A percentile compares a stretch with the other conserved stretches of the same genome.
phyloP scores from a whole-genome alignment of 2,113 vertebrate genomes.

The Myotis davidii region DNA sequence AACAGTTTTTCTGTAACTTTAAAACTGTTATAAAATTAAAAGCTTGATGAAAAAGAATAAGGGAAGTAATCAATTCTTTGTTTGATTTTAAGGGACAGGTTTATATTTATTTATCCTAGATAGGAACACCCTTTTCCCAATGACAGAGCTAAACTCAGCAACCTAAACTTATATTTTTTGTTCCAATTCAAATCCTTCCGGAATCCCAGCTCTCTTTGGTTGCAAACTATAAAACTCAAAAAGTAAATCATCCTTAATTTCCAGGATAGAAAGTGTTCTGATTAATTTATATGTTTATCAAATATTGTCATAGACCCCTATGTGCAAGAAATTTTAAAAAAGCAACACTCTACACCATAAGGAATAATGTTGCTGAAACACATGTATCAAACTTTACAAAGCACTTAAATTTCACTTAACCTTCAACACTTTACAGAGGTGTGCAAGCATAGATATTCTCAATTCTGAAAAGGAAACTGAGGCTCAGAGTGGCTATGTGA shows the following conservation, averaged over 20 bases:
- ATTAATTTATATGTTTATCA: conserved; percentile 37
- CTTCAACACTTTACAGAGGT: not conserved
- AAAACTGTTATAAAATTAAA: conserved; percentile 44
- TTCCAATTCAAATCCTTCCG: conserved; percentile 7
- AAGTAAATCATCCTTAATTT: conserved; percentile 13
- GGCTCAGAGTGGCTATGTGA: conserved; percentile 5
- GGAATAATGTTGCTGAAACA: conserved; percentile 12
- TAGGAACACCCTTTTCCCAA: not conserved
- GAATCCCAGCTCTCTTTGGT: not conserved
- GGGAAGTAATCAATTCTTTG: not conserved
- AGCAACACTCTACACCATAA: not conserved
- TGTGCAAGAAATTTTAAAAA: conserved; percentile 37
- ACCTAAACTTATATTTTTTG: not conserved
- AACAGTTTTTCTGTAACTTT: conserved; percentile 33
- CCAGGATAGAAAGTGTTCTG: not conserved
- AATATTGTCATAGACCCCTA: not conserved
- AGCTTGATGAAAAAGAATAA: conserved; percentile 40
- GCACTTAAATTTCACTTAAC: not conserved
- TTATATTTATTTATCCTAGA: conserved; percentile 37
- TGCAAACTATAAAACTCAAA: conserved; percentile 38
- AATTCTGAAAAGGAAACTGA: conserved; percentile 42
- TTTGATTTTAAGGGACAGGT: not conserved
- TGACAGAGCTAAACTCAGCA: not conserved
- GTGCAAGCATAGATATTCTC: not conserved
- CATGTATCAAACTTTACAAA: not conserved